Base-by-base conservation (phyloP, 2,888 invertebrate species). In the Rosalia funebris region DNA sequence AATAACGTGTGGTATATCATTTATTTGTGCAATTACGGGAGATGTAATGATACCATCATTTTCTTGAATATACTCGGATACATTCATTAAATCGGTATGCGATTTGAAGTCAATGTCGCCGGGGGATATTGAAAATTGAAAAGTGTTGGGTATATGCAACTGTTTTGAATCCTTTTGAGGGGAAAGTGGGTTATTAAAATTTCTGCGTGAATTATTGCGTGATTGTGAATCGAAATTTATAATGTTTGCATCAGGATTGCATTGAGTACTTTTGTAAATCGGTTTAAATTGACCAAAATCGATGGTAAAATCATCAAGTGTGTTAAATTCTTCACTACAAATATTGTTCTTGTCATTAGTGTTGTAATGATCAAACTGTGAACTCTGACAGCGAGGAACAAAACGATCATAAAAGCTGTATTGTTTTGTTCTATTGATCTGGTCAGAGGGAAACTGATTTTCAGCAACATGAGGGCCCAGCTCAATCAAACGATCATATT, bases 281-380 rank as follows among this genome's bases (percentile, higher is more conserved):
- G 62, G 62, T 37, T 31, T 39, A 31, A 63, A 63, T 9, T 63
- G 19, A 1, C 45, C 32, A 41, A 59, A 61, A 3, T 36, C 39
- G 36, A 59, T 48, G 17, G 58, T 59, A 36, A 53, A 53, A 17
- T 60, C 47, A 41, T 45, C 17, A 41, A 37, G 9, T 11, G 11
- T n/a, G 10, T 39, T 39, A 3, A 39, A 4, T 12, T 15, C 39
- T 9, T 1, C 19, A n/a, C 19, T 19, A 10, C 1, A 1, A 25
- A 19, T 1, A 50, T 37, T 12, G 19, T 42, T 16, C 16, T n/a
- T 17, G 1, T 42, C 10, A 19, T 11, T 7, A n/a, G n/a, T 20
- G 11, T 50, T 25, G 9, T 11, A 14, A 20, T 34, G 15, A 11
- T 10, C 25, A 9, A 19, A 16, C 25, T 56, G 56, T 0, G 56